Base-by-base conservation (phyloP, 2,113 vertebrate species). In the Mobula hypostoma region DNA sequence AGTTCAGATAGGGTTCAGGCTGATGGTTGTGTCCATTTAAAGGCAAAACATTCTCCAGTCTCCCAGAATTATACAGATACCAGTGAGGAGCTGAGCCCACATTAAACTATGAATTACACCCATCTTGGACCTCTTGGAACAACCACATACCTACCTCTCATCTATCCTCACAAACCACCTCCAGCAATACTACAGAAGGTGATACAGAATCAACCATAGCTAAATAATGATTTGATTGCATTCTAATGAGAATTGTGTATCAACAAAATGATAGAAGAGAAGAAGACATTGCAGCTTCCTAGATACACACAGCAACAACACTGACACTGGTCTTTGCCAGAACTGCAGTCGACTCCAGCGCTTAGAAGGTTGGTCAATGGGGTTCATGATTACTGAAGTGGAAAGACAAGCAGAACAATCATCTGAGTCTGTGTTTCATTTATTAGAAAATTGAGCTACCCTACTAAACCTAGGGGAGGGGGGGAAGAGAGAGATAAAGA, bases 21-120 rank as follows among this genome's bases (percentile, higher is more conserved):
- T 93, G 40, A 74, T 40, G 14, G 24, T 76, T 17, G 68, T 15
- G 21, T 72, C 90, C 11, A 32, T 24, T 70, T 93, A 74, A 93
- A 93, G 91, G 68, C 91, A 74, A 93, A 72, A 93, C 91, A 93
- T 76, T 93, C 32, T 70, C n/a, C 63, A 72, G 24, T 93, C 70
- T 27, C 32, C n/a, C 70, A 48, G 68, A 72, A 93, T 36, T 74
- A 27, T 27, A 74, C 68, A 93, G 70, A 74, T 32, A 74, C 91
- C 70, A 93, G 87, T 63, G 40, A 11, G 58, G n/a, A 68, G 29
- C 63, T 70, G 8, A 4, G 68, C 36, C 32, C 3, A 24, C 21
- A 48, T 93, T 93, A 56, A 93, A 12, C 27, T 29, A 36, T 29
- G 36, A 76, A 93, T 93, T 93, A 56, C 5, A 5, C 70, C 48